phyloP scores from a whole-genome alignment of 2,888 invertebrate species.

The Euplexia lucipara region DNA sequence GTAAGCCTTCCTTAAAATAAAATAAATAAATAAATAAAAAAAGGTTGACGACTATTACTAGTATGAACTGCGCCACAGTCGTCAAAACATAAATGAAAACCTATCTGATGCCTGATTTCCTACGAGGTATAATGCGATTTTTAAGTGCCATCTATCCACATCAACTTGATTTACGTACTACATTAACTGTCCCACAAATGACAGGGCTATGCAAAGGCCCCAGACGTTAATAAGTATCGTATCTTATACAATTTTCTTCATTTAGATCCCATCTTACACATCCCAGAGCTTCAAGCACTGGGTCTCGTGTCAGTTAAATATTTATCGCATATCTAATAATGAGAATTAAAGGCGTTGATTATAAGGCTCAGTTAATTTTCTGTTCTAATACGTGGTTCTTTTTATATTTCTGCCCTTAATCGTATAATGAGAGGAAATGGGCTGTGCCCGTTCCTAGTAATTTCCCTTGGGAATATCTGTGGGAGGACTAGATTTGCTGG shows the following conservation, averaged over 20 bases:
- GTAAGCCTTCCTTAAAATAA: too few species aligned
- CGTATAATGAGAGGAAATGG: constrained; percentile 45
- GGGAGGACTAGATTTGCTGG: constrained; percentile 26
- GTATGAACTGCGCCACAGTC: too few species aligned
- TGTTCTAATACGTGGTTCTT: neutral
- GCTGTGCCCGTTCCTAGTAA: constrained; percentile 29
- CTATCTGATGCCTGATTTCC: too few species aligned
- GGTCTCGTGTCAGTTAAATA: neutral
- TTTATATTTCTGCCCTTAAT: constrained; percentile 14
- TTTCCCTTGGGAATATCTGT: constrained; percentile 59
- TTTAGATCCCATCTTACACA: constrained; percentile 6
- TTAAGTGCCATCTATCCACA: neutral
- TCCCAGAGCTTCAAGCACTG: constrained; percentile 2
- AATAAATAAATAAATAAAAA: too few species aligned
- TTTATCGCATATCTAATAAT: constrained; percentile 17
- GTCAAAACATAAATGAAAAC: too few species aligned
- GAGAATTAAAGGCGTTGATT: constrained; percentile 22
- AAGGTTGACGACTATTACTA: too few species aligned
- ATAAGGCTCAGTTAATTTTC: constrained; percentile 16
- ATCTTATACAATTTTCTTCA: neutral
- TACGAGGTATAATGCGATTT: too few species aligned
- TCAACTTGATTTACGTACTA: neutral
- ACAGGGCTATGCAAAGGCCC: neutral
- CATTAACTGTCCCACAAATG: neutral
- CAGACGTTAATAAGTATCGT: neutral